Evolutionary conservation across 2,797 vertebrate species (phyloP).

Genomic region (Erpetoichthys calabaricus): DNA sequence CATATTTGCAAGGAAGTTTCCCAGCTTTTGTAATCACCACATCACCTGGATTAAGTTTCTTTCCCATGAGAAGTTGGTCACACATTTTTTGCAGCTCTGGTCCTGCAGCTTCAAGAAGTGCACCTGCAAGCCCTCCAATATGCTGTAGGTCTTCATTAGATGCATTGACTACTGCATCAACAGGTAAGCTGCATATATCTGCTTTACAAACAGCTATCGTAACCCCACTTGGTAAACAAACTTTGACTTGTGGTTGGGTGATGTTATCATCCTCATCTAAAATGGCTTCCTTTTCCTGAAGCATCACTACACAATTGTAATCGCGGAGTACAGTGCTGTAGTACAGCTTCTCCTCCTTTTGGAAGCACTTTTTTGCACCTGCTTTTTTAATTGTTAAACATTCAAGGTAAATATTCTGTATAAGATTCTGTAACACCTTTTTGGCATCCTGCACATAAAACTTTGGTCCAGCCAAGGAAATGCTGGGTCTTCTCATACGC

Average conservation of each 20-base stretch:
- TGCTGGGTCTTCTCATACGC: slow-evolving; percentile 9
- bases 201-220: slow-evolving; percentile 45
- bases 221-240: slow-evolving; percentile 37
- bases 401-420: slow-evolving; percentile 33
- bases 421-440: slow-evolving; percentile 19
- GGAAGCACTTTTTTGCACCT: slow-evolving; percentile 55
- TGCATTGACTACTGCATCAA: slow-evolving; percentile 57
- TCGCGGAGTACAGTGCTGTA: slow-evolving; percentile 18
- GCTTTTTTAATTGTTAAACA: slow-evolving; percentile 38
- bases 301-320: slow-evolving; percentile 48
- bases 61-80: slow-evolving; percentile 26
- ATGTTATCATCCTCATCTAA: too few relatives aligned
- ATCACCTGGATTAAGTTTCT: slow-evolving; percentile 31
- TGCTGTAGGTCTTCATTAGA: slow-evolving; percentile 40
- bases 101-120: slow-evolving; percentile 52
- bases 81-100: slow-evolving; percentile 52
- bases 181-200: slow-evolving; percentile 48
- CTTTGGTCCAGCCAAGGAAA: slow-evolving; percentile 55
- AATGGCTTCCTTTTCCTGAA: slow-evolving; percentile 23
- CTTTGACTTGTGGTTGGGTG: slow-evolving; percentile 15
- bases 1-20: slow-evolving; percentile 41
- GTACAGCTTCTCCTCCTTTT: slow-evolving; percentile 30
- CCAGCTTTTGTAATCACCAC: slow-evolving; percentile 45
- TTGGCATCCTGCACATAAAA: slow-evolving; percentile 29
- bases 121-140: slow-evolving; percentile 37